Evolutionary conservation across 2,888 invertebrate species (phyloP).

Genomic region (Hirtodrosophila confusa): DNA sequence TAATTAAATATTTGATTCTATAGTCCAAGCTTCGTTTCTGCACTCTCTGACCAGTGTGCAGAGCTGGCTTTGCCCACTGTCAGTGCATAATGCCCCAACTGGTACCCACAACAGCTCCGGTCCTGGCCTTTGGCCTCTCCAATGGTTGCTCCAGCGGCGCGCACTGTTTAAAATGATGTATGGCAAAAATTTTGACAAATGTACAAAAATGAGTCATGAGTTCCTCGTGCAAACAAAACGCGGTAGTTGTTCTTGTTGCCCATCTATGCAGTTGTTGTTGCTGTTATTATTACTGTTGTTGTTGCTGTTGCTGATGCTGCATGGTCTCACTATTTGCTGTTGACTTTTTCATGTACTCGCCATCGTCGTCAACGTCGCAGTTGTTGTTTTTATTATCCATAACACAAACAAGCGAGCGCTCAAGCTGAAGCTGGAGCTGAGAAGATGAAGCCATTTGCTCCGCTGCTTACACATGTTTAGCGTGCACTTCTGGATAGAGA

Average conservation of each 20-base stretch:
- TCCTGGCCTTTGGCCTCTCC: conserved; percentile 16
- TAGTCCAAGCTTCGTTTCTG: not conserved
- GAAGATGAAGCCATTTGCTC: conserved; percentile 38
- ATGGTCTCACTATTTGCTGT: conserved; percentile 67
- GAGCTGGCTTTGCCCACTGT: not conserved
- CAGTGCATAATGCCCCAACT: conserved; percentile 43
- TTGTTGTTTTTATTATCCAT: conserved; percentile 63
- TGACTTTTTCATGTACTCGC: conserved; percentile 77
- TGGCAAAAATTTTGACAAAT: conserved; percentile 81
- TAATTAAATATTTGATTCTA: not conserved
- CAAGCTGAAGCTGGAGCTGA: conserved; percentile 4
- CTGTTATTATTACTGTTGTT: conserved; percentile 23
- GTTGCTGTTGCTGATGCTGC: conserved; percentile 30
- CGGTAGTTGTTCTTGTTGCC: conserved; percentile 52
- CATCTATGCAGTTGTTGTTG: conserved; percentile 15
- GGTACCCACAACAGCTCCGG: conserved; percentile 24
- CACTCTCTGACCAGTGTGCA: conserved; percentile 28
- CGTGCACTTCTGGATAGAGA: conserved; percentile 5
- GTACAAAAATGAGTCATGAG: conserved; percentile 82
- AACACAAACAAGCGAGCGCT: conserved; percentile 65
- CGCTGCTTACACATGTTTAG: conserved; percentile 68
- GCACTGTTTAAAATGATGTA: conserved; percentile 80
- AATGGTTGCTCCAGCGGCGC: conserved; percentile 29
- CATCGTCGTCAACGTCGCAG: conserved; percentile 44
- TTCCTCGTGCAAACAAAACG: conserved; percentile 74